phyloP scores from a whole-genome alignment of 1,140 invertebrate species.

The Antheraea mylitta region DNA sequence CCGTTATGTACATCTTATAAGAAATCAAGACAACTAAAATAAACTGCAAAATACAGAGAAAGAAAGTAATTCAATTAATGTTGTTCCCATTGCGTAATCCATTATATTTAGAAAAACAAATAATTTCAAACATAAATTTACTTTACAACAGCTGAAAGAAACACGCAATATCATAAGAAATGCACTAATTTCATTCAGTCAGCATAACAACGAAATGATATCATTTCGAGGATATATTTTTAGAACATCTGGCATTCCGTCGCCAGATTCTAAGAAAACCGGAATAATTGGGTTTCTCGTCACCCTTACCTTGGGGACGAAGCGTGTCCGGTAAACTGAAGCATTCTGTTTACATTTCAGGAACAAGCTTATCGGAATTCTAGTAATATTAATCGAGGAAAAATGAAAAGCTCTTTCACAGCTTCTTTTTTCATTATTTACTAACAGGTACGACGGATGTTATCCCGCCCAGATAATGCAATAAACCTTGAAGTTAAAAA shows the following conservation, averaged over 20 bases:
- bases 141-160: not conserved
- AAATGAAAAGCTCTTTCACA: too few species aligned
- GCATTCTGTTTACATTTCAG: conserved; percentile 28
- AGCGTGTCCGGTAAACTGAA: conserved; percentile 32
- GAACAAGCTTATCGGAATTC: not conserved
- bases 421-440: too few species aligned
- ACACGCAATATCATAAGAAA: not conserved
- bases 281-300: conserved; percentile 41
- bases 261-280: conserved; percentile 46
- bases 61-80: not conserved
- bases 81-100: not conserved
- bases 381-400: not conserved
- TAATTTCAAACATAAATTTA: not conserved
- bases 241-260: conserved; percentile 41
- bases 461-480: too few species aligned
- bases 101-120: not conserved
- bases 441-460: too few species aligned
- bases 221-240: conserved; percentile 41
- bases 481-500: too few species aligned
- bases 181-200: not conserved
- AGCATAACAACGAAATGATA: conserved; percentile 9
- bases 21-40: not conserved
- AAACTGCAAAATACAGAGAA: not conserved
- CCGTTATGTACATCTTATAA: too few species aligned
- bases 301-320: conserved; percentile 27